These are phyloP conservation scores for Hippoglossus hippoglossus DNA, from an alignment of 2,797 vertebrate species.

Conservation along the genomic window DNA sequence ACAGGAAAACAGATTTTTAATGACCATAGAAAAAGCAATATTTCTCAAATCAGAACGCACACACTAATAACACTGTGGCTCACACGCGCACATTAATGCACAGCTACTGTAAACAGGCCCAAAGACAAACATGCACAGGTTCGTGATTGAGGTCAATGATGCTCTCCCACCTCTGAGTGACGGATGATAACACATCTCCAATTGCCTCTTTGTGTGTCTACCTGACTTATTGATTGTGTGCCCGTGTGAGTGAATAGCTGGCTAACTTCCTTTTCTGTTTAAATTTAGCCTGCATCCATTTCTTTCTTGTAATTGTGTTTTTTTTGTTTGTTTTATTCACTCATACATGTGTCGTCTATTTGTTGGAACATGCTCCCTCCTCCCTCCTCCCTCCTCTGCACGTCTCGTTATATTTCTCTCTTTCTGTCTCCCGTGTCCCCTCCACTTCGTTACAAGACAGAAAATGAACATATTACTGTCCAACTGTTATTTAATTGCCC, in stretches of 20 bases:
- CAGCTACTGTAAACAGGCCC: conserved; percentile 6
- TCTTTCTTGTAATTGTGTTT: conserved; percentile 2
- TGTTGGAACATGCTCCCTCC: conserved; percentile 1
- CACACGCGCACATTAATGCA: conserved; percentile 9
- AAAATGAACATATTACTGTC: conserved; percentile 61
- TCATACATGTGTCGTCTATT: not conserved
- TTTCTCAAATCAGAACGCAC: not conserved
- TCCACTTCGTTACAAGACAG: conserved; percentile 24
- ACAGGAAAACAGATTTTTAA: conserved; percentile 4
- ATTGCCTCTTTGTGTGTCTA: conserved; percentile 25
- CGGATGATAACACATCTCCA: conserved; percentile 41
- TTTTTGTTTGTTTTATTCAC: conserved; percentile 5
- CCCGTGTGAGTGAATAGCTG: conserved; percentile 22
- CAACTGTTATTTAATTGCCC: conserved; percentile 78
- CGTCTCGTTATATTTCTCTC: not conserved
- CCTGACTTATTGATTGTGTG: conserved; percentile 38
- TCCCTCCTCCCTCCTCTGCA: not conserved
- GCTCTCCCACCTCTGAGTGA: conserved; percentile 26
- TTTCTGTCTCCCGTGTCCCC: conserved; percentile 5
- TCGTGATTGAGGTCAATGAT: conserved; percentile 42
- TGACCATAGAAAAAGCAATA: not conserved
- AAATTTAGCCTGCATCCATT: conserved; percentile 25
- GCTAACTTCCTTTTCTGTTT: conserved; percentile 20
- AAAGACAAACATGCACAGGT: conserved; percentile 33
- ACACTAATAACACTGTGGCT: not conserved